Base-by-base conservation (phyloP, 2,888 invertebrate genomes). In the Diabrotica balteata region DNA sequence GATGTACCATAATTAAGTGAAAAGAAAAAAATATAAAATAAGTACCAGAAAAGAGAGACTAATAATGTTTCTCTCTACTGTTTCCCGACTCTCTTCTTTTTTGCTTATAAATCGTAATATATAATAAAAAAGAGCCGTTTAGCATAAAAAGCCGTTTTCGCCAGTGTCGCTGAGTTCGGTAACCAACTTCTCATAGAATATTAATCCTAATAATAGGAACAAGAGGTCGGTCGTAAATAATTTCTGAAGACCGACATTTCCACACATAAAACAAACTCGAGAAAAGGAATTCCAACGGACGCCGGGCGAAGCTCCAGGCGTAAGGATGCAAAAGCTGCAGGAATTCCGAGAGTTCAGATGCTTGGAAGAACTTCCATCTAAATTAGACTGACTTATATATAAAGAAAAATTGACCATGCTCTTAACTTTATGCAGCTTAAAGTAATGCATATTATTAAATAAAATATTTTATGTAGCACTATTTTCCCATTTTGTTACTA, bases 121-220 rank as follows among this genome's bases (percentile, higher is more conserved):
- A 59, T 49, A 47, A 22, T 59, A 49, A 45, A 47, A 9, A 22
- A 59, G 32, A 59, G 49, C 49, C 47, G n/a, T 32, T 4, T 46
- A 32, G 43, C 47, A 59, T 9, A 44, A 50, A 59, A 46, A 50
- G n/a, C 9, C 45, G 50, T 42, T 52, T 55, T 57, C 43, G 32
- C n/a, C 44, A 46, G 45, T 22, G 60, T 51, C 17, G 11, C 49
- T 7, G 43, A 55, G 50, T 50, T 50, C 55, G 46, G 60, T 66
- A 60, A 61, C 64, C 58, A 52, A 64, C 50, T 60, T 59, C 66
- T 66, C 50, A 60, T 66, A 66, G 68, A 73, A 73, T 73, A 73
- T 73, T 72, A 73, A 73, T 72, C 71, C 71, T 70, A 71, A 73
- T 72, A 71, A 63, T 60, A 64, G 65, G 66, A 70, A 71, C 57